Evolutionary conservation across 1,140 invertebrate genomes (phyloP), one percentile per base, ranked within the genome.

Genomic region (Araneus ventricosus): DNA sequence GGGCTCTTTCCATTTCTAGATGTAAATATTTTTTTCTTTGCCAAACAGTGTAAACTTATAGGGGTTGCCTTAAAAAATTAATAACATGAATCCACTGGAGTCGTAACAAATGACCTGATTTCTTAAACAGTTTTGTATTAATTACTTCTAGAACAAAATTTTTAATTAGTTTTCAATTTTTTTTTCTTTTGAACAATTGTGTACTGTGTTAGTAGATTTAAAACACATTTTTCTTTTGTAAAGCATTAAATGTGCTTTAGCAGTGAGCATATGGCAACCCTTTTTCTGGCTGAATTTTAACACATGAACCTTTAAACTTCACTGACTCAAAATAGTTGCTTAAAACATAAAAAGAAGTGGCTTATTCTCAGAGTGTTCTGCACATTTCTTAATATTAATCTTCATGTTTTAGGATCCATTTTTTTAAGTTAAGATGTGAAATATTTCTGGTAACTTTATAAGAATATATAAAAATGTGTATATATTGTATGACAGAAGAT

Each of bases 381-480:
- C 90, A 92, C 90, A 67, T 92, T 92, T 85, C 70, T 84, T 30
- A 92, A 85, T 37, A 80, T 45, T 87, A 90, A 79, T 90, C 88
- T 92, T 79, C 82, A 87, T 92, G 91, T 92, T 87, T 79, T 92
- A 87, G 84, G 41, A 41, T 90, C 41, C 57, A 67, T 92, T 92
- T 92, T 84, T 90, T 90, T 91, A 82, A 92, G 84, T 92, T 92
- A 52, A 92, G 63, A 92, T 92, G 63, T 92, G 27, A 79, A 92
- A 87, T 92, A 92, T 92, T 92, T 92, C 86, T 92, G 84, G 85
- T 92, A 87, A 92, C 91, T 92, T 92, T 92, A 87, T 92, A 92
- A 92, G 67, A 75, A 92, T 59, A 82, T 84, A 87, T 92, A 70
- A 84, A 92, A 63, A 88, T 92, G 57, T 92, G 84, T 92, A 92